phyloP scores from a whole-genome alignment of 2,797 vertebrate genomes.

The Argya squamiceps region DNA sequence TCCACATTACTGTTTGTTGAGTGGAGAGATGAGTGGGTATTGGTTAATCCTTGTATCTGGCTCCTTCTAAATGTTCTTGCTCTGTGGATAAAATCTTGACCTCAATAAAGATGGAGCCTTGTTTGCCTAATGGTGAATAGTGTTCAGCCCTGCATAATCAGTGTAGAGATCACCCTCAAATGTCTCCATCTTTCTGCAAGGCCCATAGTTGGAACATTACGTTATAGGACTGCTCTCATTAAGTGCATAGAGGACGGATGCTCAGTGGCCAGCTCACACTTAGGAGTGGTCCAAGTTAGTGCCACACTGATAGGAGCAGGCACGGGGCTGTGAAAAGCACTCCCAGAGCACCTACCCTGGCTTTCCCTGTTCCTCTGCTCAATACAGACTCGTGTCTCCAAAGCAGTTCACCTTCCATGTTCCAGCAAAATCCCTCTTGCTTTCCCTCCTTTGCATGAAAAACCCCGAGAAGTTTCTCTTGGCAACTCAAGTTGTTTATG shows the following conservation, averaged over 20 bases:
- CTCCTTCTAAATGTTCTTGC: not conserved
- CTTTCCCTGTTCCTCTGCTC: not conserved
- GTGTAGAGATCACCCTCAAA: not conserved
- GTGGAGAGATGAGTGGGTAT: not conserved
- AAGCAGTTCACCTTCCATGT: accelerated
- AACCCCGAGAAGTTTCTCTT: not conserved
- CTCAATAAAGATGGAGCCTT: not conserved
- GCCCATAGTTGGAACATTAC: not conserved
- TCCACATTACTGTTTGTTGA: not conserved
- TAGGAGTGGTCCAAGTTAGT: not conserved
- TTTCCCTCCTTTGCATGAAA: not conserved
- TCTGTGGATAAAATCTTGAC: not conserved
- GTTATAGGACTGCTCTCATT: not conserved
- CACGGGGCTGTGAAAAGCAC: not conserved
- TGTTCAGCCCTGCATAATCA: not conserved
- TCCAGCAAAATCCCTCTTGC: not conserved
- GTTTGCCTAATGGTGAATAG: not conserved
- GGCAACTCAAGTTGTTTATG: not conserved
- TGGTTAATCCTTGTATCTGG: not conserved
- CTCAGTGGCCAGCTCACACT: not conserved
- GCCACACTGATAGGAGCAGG: not conserved
- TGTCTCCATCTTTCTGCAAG: not conserved
- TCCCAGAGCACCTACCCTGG: not conserved
- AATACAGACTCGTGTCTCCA: not conserved
- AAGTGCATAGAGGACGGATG: accelerated